Percentiles rank a stretch among this genome's conserved stretches.
Conservation (phyloP, 2,888 invertebrate genomes). For the Leptinotarsa peninsularis region DNA sequence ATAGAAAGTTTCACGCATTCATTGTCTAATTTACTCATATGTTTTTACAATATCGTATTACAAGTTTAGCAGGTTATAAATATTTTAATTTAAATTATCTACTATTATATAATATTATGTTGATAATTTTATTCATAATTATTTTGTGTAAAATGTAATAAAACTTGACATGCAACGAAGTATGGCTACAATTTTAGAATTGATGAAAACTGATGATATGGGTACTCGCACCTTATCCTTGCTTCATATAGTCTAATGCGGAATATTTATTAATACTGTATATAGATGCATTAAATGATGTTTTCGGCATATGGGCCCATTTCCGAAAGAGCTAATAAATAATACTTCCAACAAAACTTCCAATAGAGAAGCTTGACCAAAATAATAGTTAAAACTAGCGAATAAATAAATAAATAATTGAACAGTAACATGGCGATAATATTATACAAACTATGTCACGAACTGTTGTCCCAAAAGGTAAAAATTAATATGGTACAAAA, state of each 20-base stretch:
- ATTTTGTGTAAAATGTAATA: constrained; percentile 67
- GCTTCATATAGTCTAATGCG: constrained; percentile 26
- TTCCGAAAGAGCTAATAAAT: constrained; percentile 6
- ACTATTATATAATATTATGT: constrained; percentile 63
- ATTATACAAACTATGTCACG: constrained; percentile 31
- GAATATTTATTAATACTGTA: constrained; percentile 53
- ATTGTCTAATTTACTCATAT: constrained; percentile 65
- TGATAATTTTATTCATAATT: constrained; percentile 63
- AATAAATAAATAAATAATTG: constrained; percentile 52
- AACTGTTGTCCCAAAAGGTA: constrained; percentile 27
- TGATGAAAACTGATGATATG: constrained; percentile 50
- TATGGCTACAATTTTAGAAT: constrained; percentile 58
- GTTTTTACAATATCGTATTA: constrained; percentile 66
- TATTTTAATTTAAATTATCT: constrained; percentile 65
- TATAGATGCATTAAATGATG: constrained; percentile 53
- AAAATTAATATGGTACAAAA: constrained; percentile 40
- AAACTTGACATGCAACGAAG: constrained; percentile 66
- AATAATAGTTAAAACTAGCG: constrained; percentile 46
- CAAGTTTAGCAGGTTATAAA: constrained; percentile 66
- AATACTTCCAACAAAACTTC: constrained; percentile 7
- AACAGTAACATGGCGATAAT: background rate
- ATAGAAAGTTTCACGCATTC: constrained; percentile 63
- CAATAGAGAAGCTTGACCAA: constrained; percentile 39
- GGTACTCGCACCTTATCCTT: constrained; percentile 59
- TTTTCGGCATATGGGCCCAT: constrained; percentile 29